Conservation (phyloP, 2,113 vertebrate genomes). For the Thunnus thynnus region DNA sequence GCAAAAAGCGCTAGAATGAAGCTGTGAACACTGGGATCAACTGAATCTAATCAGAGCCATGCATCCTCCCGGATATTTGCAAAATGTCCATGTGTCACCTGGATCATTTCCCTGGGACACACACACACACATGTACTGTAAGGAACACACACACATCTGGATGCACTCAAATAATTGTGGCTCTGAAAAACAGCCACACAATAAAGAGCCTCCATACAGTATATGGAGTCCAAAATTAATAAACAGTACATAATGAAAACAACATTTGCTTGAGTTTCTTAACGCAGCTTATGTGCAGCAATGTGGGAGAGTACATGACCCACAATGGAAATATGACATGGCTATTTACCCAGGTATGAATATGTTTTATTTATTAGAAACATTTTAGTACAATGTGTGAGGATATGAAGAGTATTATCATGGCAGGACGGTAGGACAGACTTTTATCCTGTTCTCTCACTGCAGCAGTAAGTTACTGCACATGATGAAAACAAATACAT, state of each 20-base stretch:
- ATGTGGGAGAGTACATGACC: no score
- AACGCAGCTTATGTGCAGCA: no score
- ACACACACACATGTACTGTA: not conserved
- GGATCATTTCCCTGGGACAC: conserved; percentile 52
- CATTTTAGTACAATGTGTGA: not conserved
- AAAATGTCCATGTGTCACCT: conserved; percentile 73
- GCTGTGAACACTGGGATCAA: not conserved
- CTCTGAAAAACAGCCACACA: conserved; percentile 21
- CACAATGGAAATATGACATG: not conserved
- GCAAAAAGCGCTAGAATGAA: not conserved
- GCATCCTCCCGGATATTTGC: conserved; percentile 7
- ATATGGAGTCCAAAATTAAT: conserved; percentile 36
- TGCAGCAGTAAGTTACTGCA: no score
- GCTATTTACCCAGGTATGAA: not conserved
- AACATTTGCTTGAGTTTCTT: not conserved
- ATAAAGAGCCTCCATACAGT: conserved; percentile 18
- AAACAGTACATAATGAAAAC: conserved; percentile 2
- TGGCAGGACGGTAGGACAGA: no score
- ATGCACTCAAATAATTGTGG: conserved; percentile 34
- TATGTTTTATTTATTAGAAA: not conserved
- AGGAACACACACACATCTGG: conserved; percentile 60
- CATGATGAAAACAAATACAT: no score
- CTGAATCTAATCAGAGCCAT: conserved; percentile 31
- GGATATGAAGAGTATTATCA: no score
- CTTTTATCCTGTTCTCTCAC: no score